Percentiles rank a stretch among this genome's conserved stretches.
Evolutionary conservation across 2,113 vertebrate genomes (phyloP).

Genomic region (Spheniscus mendiculus): DNA sequence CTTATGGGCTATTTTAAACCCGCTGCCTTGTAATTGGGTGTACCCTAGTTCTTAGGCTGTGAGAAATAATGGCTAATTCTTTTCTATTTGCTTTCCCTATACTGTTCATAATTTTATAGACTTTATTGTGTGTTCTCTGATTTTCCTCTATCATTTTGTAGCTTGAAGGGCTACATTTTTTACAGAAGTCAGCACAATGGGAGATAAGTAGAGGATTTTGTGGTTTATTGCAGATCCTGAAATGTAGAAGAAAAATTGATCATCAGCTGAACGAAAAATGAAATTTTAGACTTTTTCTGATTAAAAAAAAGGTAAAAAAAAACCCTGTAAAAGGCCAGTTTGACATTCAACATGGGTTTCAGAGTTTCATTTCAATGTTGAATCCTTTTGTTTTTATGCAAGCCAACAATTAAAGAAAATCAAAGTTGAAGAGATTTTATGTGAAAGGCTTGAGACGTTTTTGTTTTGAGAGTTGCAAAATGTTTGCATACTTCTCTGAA

Average conservation of each 20-base stretch:
- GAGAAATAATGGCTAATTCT: conserved; percentile 38
- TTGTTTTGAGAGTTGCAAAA: neutral
- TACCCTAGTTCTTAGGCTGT: neutral
- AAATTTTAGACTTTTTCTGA: neutral
- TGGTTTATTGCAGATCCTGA: conserved; percentile 28
- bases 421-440: neutral
- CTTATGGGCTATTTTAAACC: conserved; percentile 27
- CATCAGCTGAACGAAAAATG: neutral
- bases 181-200: neutral
- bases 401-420: neutral
- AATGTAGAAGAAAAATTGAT: conserved; percentile 2
- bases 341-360: neutral
- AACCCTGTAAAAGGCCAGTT: neutral
- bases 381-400: neutral
- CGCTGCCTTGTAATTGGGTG: conserved; percentile 5
- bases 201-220: conserved; percentile 25
- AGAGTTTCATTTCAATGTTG: neutral
- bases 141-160: conserved; percentile 38
- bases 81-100: conserved; percentile 41
- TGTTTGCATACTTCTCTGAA: neutral
- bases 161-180: conserved; percentile 39
- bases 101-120: conserved; percentile 33
- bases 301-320: neutral
- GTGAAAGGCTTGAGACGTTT: neutral
- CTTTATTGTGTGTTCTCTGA: conserved; percentile 37